Evolutionary conservation across 1,140 invertebrate species (phyloP).

Genomic region (Drosophila burlai): DNA sequence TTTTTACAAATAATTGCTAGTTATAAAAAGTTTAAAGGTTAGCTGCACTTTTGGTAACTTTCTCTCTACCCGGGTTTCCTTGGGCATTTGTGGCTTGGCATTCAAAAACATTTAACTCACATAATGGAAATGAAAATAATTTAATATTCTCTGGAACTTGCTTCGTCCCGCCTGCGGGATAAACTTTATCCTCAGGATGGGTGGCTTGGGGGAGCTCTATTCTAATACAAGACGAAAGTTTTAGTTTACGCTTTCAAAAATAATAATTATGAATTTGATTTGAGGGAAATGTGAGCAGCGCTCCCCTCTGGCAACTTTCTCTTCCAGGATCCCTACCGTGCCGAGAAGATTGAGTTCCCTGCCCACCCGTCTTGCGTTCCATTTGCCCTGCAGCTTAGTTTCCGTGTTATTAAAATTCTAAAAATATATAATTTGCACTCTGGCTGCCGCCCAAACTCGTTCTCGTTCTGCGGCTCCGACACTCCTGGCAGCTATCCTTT

Average conservation of each 20-base stretch:
- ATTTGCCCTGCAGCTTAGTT: constrained; percentile 46
- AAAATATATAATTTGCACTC: constrained; percentile 72
- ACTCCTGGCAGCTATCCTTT: constrained; percentile 29
- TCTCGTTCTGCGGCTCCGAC: not conserved
- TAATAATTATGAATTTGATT: constrained; percentile 81
- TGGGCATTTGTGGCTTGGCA: constrained; percentile 19
- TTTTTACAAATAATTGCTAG: not conserved
- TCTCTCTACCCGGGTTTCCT: not conserved
- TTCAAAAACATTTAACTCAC: constrained; percentile 34
- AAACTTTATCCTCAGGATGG: constrained; percentile 40
- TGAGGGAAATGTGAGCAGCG: constrained; percentile 31
- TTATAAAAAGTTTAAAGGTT: not conserved
- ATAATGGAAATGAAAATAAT: constrained; percentile 19
- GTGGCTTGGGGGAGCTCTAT: not conserved
- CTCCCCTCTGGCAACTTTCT: constrained; percentile 13
- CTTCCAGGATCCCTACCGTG: not conserved
- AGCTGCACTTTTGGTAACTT: not conserved
- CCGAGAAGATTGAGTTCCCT: constrained; percentile 26
- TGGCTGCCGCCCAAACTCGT: constrained; percentile 5
- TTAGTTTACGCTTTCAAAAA: constrained; percentile 69
- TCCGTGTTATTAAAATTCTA: constrained; percentile 75
- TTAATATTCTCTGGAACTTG: constrained; percentile 36
- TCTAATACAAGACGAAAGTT: constrained; percentile 41
- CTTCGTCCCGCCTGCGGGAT: constrained; percentile 28
- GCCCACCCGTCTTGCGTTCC: not conserved